Evolutionary conservation across 1,140 invertebrate species (phyloP), one percentile per base, ranked within the genome.

Genomic region (Teleopsis dalmanni): DNA sequence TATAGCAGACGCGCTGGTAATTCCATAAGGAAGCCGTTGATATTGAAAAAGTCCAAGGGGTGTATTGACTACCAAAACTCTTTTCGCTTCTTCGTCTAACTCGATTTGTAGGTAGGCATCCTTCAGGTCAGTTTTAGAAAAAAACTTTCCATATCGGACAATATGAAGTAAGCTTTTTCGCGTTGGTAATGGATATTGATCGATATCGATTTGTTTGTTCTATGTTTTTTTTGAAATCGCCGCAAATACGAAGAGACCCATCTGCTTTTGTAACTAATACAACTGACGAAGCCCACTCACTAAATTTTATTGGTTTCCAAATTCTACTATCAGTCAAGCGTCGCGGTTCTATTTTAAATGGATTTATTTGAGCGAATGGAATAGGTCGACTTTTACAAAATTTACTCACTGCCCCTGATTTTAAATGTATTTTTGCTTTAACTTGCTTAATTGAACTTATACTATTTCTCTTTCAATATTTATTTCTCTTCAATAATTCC

Each of bases 201-300:
- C 62, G 18, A 57, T 45, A 19, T 60, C 36, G 26, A 70, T 46
- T 41, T 54, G 46, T 22, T 40, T 44, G 48, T 74, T 74, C n/a
- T 13, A 35, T 16, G 18, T 13, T 16, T 35, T 14, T 14, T 35
- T 35, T 68, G 55, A 65, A 77, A 57, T 76, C 74, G 1, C 63
- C 62, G 58, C 74, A 76, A 36, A 77, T 57, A 23, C 74, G 50
- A 26, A 63, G 50, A 38, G 51, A 50, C 8, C 58, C 63, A 52
- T n/a, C 58, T 41, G 63, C 58, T 53, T 78, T 79, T 47, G 62
- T 57, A 3, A 76, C 72, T 1, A 71, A 50, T 0, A 77, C 70
- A 7, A 75, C 47, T 43, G 66, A 58, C 56, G 56, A 56, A 52
- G n/a, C n/a, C n/a, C n/a, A n/a, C n/a, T n/a, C n/a, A n/a, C n/a